Base-by-base conservation (phyloP, 2,797 vertebrate genomes). In the Semaprochilodus insignis region DNA sequence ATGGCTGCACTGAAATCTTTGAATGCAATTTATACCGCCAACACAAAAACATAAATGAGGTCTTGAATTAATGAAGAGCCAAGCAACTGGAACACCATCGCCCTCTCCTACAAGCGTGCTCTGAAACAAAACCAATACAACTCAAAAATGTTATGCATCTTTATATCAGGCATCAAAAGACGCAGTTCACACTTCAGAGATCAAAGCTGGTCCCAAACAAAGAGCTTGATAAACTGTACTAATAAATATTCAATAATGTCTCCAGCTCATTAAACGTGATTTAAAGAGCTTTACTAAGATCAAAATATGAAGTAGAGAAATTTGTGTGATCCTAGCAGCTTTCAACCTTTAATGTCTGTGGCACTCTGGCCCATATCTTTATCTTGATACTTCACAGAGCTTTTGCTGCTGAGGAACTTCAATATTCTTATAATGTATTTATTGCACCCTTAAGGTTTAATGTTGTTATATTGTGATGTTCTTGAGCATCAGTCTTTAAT, bases 1-100 rank as follows among this genome's bases (percentile, higher is more conserved):
- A 87, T 59, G 75, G 34, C 52, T 79, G 75, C 62, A 59, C 15
- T 69, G 14, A 65, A 79, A 79, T 74, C 84, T 81, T 74, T 80
- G 81, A 82, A 88, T 88, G 82, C 10, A 31, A 82, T 86, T 65
- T 87, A 60, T 80, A 6, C 16, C 40, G 52, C 21, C 34, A n/a
- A 7, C 54, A 54, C 17, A 78, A 34, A 59, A 48, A 73, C 25
- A 51, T 40, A 59, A 57, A 66, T 2, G 14, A 23, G 40, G 36
- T 2, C 14, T 4, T 78, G 34, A 51, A 74, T 59, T 48, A 44
- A 87, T 86, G 31, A 59, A 72, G 69, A 86, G 85, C 60, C 81
- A 23, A 59, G 82, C 25, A 81, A 78, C 54, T 65, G 44, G 27
- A 71, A 34, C 63, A 27, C 21, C 21, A 10, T 16, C 57, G 19